These are phyloP conservation scores for Nephila pilipes DNA, from an alignment of 1,140 invertebrate genomes.

Conservation along the genomic window DNA sequence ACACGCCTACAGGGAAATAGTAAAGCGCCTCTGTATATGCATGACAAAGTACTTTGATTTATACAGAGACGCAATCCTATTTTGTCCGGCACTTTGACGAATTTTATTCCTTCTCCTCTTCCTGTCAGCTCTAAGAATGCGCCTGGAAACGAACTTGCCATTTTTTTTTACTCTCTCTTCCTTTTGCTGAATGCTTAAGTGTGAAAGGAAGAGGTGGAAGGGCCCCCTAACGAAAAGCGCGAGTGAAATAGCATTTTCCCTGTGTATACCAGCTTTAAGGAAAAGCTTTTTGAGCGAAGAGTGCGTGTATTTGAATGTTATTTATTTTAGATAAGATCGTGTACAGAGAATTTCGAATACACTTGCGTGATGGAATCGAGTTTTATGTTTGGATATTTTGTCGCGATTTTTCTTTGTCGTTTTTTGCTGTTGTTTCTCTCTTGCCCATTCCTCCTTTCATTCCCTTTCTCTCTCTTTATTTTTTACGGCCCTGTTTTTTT, in stretches of 20 bases:
- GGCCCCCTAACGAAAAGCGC: conserved; percentile 49
- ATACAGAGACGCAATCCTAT: conserved; percentile 56
- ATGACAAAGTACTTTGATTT: conserved; percentile 73
- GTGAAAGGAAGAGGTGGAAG: conserved; percentile 19
- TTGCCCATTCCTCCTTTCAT: no score
- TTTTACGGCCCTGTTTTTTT: no score
- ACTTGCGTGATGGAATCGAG: conserved; percentile 43
- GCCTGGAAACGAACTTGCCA: conserved; percentile 31
- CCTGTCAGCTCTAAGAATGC: conserved; percentile 18
- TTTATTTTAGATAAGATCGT: conserved; percentile 72
- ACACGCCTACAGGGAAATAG: background rate
- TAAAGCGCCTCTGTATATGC: conserved; percentile 47
- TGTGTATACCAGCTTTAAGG: background rate
- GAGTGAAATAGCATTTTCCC: conserved; percentile 55
- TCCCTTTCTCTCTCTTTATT: no score
- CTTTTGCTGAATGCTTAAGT: conserved; percentile 66
- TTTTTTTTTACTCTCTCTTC: conserved; percentile 10
- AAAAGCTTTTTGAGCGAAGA: conserved; percentile 61
- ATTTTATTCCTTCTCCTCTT: conserved; percentile 43
- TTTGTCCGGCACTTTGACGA: conserved; percentile 70
- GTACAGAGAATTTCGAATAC: conserved; percentile 58
- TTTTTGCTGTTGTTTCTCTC: background rate
- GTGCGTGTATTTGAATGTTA: conserved; percentile 63
- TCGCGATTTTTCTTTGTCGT: background rate
- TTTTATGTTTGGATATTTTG: conserved; percentile 45